Conservation (phyloP, 2,888 invertebrate genomes). For the Agrilus cyanescens region DNA sequence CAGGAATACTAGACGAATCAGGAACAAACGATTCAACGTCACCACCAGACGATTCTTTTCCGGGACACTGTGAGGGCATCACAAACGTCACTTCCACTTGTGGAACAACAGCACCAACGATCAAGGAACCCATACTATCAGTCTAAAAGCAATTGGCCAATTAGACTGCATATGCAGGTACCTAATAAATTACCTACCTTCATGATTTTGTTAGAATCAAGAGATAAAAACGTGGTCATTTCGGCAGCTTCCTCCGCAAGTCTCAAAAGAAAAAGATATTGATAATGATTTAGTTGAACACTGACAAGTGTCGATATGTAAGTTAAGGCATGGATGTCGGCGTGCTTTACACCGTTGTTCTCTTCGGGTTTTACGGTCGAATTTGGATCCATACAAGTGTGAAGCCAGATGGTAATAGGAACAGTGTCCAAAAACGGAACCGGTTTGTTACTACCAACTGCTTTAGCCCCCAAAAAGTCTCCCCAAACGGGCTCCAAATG, state of each 20-base stretch:
- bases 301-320: slow-evolving; percentile 76
- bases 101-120: slow-evolving; percentile 68
- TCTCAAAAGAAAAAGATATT: slow-evolving; percentile 78
- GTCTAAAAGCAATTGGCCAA: slow-evolving; percentile 20
- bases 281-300: slow-evolving; percentile 87
- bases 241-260: slow-evolving; percentile 72
- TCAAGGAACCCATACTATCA: slow-evolving; percentile 43
- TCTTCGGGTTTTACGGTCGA: slow-evolving; percentile 25
- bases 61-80: slow-evolving; percentile 72
- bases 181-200: slow-evolving; percentile 32
- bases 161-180: neutral
- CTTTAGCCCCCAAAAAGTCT: slow-evolving; percentile 78
- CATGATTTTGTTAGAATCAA: slow-evolving; percentile 63
- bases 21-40: slow-evolving; percentile 73
- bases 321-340: slow-evolving; percentile 68
- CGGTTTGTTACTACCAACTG: slow-evolving; percentile 58
- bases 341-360: slow-evolving; percentile 30
- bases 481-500: slow-evolving; percentile 86
- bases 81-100: slow-evolving; percentile 81
- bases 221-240: slow-evolving; percentile 63
- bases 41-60: slow-evolving; percentile 74
- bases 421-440: slow-evolving; percentile 77
- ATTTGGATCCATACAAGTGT: slow-evolving; percentile 37
- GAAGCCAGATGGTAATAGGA: slow-evolving; percentile 78
- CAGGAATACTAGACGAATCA: slow-evolving; percentile 75